Conservation (phyloP, 2,888 invertebrate genomes). For the Diaprepes abbreviatus region DNA sequence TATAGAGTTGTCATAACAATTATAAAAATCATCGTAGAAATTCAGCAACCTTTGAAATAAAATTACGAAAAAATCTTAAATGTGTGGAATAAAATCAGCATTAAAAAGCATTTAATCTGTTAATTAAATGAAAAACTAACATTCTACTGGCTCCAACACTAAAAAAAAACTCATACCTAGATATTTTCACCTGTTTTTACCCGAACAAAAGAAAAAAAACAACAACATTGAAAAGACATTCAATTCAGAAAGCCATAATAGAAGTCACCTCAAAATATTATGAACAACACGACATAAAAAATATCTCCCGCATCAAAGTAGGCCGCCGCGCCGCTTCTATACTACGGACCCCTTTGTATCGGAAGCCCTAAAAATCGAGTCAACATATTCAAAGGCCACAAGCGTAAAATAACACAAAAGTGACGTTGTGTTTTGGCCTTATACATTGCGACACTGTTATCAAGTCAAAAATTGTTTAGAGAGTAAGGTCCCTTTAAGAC, state of each 20-base stretch:
- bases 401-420: slow-evolving; percentile 21
- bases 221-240: background rate
- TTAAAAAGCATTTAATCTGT: too few relatives aligned
- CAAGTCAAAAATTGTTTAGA: slow-evolving; percentile 21
- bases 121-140: too few relatives aligned
- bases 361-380: slow-evolving; percentile 7
- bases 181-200: background rate
- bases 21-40: too few relatives aligned
- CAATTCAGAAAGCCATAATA: background rate
- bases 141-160: too few relatives aligned
- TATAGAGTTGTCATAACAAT: too few relatives aligned
- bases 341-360: background rate
- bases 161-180: too few relatives aligned
- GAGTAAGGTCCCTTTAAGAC: slow-evolving; percentile 23
- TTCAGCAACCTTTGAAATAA: too few relatives aligned
- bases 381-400: slow-evolving; percentile 19
- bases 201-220: background rate
- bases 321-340: background rate
- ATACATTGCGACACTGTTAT: slow-evolving; percentile 2
- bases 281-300: background rate
- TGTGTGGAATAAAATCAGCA: too few relatives aligned
- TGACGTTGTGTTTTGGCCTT: slow-evolving; percentile 8
- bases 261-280: background rate
- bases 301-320: background rate
- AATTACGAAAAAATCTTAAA: too few relatives aligned